Percentiles rank a stretch among this genome's conserved stretches.
phyloP scores from a whole-genome alignment of 2,113 vertebrate species.

The Boleophthalmus pectinirostris region DNA sequence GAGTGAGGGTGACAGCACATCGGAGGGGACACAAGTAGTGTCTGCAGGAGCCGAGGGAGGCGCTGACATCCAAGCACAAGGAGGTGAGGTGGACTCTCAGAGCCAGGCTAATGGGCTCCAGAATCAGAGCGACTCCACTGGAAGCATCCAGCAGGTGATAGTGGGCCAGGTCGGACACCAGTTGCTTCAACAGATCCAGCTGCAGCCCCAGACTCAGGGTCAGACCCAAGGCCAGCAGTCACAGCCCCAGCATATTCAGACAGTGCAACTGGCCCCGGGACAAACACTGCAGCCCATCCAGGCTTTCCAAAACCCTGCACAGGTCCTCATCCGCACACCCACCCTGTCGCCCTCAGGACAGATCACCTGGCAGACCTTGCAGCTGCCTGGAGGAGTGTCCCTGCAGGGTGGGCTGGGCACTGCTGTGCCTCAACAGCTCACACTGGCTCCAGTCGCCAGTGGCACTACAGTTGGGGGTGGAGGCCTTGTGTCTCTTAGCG shows the following conservation, averaged over 20 bases:
- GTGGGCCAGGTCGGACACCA: constrained; percentile 95
- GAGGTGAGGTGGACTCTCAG: constrained; percentile 80
- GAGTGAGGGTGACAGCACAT: constrained; percentile 77
- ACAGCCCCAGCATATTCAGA: constrained; percentile 89
- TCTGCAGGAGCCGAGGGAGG: constrained; percentile 80
- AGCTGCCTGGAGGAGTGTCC: constrained; percentile 80
- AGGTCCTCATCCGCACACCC: constrained; percentile 96
- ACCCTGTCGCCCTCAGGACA: constrained; percentile 94
- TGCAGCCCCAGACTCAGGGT: constrained; percentile 87
- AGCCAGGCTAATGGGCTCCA: constrained; percentile 93
- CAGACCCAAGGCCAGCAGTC: constrained; percentile 56
- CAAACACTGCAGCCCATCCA: constrained; percentile 81
- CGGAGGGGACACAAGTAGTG: constrained; percentile 83
- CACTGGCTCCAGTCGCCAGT: constrained; percentile 89
- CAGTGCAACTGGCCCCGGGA: constrained; percentile 88
- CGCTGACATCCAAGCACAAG: constrained; percentile 80
- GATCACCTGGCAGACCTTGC: constrained; percentile 97
- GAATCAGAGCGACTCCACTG: constrained; percentile 80
- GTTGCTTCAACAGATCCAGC: constrained; percentile 93
- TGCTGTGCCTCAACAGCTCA: constrained; percentile 90
- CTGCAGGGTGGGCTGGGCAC: constrained; percentile 92
- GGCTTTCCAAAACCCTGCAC: constrained; percentile 91
- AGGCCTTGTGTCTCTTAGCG: constrained; percentile 89
- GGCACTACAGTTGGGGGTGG: constrained; percentile 84
- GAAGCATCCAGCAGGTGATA: constrained; percentile 93